These are phyloP conservation scores for Calephelis virginiensis DNA, from an alignment of 1,140 invertebrate species.

Conservation along the genomic window DNA sequence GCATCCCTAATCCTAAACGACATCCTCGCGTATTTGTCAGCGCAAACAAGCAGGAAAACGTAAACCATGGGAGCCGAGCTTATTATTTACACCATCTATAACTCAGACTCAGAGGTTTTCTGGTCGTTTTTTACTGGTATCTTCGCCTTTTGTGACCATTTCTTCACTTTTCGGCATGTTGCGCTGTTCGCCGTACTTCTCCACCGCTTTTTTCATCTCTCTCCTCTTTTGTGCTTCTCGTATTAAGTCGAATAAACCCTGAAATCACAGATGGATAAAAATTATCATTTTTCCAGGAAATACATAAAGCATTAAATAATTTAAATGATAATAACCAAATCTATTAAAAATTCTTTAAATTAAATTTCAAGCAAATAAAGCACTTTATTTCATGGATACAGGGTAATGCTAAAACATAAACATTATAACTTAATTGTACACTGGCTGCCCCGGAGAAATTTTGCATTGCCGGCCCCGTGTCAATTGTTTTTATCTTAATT, in stretches of 20 bases:
- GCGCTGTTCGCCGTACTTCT: conserved; percentile 46
- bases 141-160: conserved; percentile 51
- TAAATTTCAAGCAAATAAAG: no score
- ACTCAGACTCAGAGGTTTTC: conserved; percentile 49
- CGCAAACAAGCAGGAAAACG: conserved; percentile 53
- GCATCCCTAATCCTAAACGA: conserved; percentile 25
- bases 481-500: no score
- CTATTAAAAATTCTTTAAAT: no score
- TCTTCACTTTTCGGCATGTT: conserved; percentile 53
- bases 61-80: conserved; percentile 30
- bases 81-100: conserved; percentile 33
- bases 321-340: no score
- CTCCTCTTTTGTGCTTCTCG: conserved; percentile 62
- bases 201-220: conserved; percentile 59
- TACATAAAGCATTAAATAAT: no score
- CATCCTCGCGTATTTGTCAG: conserved; percentile 51
- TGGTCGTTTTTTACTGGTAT: conserved; percentile 55
- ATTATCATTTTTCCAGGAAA: conserved; percentile 10
- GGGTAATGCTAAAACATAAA: no score
- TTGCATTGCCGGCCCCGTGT: no score
- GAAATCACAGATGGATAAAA: conserved; percentile 26
- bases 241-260: conserved; percentile 69
- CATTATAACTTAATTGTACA: no score
- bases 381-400: no score
- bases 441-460: no score